Evolutionary conservation across 2,113 vertebrate species (phyloP), one percentile per base, ranked within the genome.

Genomic region (Progne subis): DNA sequence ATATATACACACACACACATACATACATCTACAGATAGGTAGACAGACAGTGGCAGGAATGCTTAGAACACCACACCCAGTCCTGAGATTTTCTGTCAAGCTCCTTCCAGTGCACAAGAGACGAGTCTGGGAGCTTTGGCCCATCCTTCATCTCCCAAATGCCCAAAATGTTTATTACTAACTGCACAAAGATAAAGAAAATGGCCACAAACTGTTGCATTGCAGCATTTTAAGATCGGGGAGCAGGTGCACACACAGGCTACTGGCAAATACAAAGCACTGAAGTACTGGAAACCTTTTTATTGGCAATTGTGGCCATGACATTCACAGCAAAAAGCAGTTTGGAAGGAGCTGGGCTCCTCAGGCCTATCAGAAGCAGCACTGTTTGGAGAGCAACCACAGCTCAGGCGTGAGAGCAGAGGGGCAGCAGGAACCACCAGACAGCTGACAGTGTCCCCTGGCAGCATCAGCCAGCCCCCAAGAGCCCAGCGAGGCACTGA

Each of bases 131-230:
- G 29, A 86, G 60, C 21, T 91, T 18, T 65, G 60, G 39, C 60
- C 74, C 13, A 11, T 5, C 18, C 43, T 32, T 52, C 47, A 23
- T 11, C 32, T 41, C 50, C 24, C 18, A 44, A 44, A 49, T 7
- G 25, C n/a, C n/a, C 41, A 6, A 0, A 34, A 20, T 5, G 1
- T 63, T 32, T 32, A 23, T 20, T 32, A 21, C 23, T 12, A 61
- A 28, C 39, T 8, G 17, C 3, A 3, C 14, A 8, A 52, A 65
- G 39, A 16, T 5, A 6, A 43, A 59, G 44, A 23, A 68, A 64
- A 16, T 0, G 1, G 14, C 49, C 39, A 8, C 0, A 16, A 53
- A 56, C 18, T 14, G 50, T 7, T n/a, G 52, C 13, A 39, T 1
- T 61, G 59, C 25, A 61, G 6, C 39, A 11, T 11, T 9, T 50